Percentiles rank a stretch among this genome's conserved stretches.
Evolutionary conservation across 1,140 invertebrate species (phyloP).

Genomic region (Ganaspis sp.): DNA sequence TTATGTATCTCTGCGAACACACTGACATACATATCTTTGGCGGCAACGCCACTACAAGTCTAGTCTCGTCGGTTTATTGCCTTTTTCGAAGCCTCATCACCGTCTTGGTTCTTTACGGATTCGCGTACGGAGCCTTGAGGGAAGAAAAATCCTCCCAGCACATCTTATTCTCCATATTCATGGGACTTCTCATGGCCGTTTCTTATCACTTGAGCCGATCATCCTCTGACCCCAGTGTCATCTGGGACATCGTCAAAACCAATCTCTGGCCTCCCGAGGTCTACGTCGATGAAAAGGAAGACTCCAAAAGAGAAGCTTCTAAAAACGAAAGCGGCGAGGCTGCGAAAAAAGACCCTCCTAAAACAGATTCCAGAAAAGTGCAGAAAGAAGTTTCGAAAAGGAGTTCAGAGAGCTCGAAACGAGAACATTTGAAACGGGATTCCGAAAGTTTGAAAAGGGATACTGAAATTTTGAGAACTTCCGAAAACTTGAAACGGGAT

Average conservation of each 20-base stretch:
- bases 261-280: slow-evolving; percentile 84
- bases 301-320: slow-evolving; percentile 61
- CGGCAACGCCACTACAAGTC: slow-evolving; percentile 94
- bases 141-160: slow-evolving; percentile 92
- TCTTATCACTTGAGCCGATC: slow-evolving; percentile 95
- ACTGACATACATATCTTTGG: slow-evolving; percentile 98
- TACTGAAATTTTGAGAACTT: background rate
- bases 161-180: slow-evolving; percentile 96
- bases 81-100: slow-evolving; percentile 88
- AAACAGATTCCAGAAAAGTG: background rate
- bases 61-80: slow-evolving; percentile 91
- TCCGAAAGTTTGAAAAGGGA: background rate
- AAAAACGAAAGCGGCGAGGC: slow-evolving; percentile 53
- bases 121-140: slow-evolving; percentile 89
- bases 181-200: slow-evolving; percentile 90
- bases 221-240: slow-evolving; percentile 91
- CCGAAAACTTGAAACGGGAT: background rate
- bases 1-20: slow-evolving; percentile 96
- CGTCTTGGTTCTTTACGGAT: slow-evolving; percentile 89
- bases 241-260: slow-evolving; percentile 91
- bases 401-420: background rate
- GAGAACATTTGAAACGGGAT: too few relatives aligned
- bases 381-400: background rate
- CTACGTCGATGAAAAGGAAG: slow-evolving; percentile 74
- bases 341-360: background rate